A percentile compares a stretch with the other conserved stretches of the same genome.
Conservation (phyloP, 1,140 invertebrate species). For the Nilaparvata lugens region DNA sequence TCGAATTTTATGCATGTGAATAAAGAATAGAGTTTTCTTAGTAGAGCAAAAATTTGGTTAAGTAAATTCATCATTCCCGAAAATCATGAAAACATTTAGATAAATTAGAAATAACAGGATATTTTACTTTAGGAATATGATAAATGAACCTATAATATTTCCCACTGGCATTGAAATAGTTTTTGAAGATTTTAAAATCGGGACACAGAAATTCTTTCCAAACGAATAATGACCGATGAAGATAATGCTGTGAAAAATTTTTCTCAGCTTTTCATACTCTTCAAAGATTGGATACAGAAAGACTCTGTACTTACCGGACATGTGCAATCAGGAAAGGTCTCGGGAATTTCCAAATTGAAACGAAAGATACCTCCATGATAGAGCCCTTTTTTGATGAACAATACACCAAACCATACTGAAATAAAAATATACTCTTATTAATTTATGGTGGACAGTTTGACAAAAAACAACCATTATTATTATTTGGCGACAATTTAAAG, state of each 20-base stretch:
- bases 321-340: slow-evolving; percentile 78
- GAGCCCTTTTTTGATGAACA: slow-evolving; percentile 78
- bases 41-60: too few species aligned
- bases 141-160: background rate
- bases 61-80: too few species aligned
- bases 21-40: too few species aligned
- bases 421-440: too few species aligned
- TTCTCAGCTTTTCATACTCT: slow-evolving; percentile 17
- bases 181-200: background rate
- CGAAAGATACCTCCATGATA: slow-evolving; percentile 85
- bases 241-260: background rate
- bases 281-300: slow-evolving; percentile 7
- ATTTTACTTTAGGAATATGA: too few species aligned
- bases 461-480: too few species aligned
- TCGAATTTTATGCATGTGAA: too few species aligned
- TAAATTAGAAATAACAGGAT: too few species aligned
- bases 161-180: background rate
- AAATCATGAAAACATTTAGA: too few species aligned
- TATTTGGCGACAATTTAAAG: too few species aligned
- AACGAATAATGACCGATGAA: background rate
- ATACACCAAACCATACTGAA: slow-evolving; percentile 87
- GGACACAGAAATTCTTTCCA: background rate
- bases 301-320: slow-evolving; percentile 65
- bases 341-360: slow-evolving; percentile 75
- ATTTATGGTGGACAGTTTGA: too few species aligned